phyloP scores from a whole-genome alignment of 1,140 invertebrate species.

The Zelostemma sp. region DNA sequence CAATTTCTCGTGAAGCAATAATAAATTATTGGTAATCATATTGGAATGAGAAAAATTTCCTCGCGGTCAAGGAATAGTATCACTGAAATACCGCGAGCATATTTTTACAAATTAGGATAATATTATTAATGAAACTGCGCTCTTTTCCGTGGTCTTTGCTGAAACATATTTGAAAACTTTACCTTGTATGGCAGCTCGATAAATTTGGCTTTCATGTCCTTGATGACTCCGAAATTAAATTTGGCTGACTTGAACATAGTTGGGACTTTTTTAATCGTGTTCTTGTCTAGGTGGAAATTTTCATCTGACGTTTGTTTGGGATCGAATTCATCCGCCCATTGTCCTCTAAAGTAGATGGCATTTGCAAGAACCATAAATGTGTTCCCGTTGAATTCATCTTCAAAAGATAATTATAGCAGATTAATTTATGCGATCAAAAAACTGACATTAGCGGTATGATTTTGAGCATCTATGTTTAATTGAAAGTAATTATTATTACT shows the following conservation, averaged over 20 bases:
- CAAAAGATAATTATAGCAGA: constrained; percentile 26
- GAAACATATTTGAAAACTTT: too few species aligned
- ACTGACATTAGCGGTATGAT: too few species aligned
- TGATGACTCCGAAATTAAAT: constrained; percentile 69
- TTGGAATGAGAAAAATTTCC: too few species aligned
- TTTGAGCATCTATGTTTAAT: background rate
- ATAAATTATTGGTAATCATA: too few species aligned
- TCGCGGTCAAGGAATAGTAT: too few species aligned
- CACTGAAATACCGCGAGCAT: too few species aligned
- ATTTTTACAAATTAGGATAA: too few species aligned
- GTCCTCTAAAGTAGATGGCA: constrained; percentile 81
- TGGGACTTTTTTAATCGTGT: constrained; percentile 65
- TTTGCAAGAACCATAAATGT: constrained; percentile 75
- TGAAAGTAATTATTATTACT: background rate
- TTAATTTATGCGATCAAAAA: background rate
- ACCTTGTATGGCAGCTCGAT: constrained; percentile 74
- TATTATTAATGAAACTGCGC: too few species aligned
- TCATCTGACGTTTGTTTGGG: constrained; percentile 66
- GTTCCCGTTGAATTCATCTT: constrained; percentile 57
- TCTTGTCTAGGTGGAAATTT: constrained; percentile 70
- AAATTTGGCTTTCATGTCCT: constrained; percentile 68
- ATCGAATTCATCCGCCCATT: constrained; percentile 76
- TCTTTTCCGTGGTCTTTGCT: too few species aligned
- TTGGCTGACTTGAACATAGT: constrained; percentile 73
- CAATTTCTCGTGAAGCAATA: too few species aligned